Evolutionary conservation across 2,797 vertebrate genomes (phyloP).

Genomic region (Champsocephalus gunnari): DNA sequence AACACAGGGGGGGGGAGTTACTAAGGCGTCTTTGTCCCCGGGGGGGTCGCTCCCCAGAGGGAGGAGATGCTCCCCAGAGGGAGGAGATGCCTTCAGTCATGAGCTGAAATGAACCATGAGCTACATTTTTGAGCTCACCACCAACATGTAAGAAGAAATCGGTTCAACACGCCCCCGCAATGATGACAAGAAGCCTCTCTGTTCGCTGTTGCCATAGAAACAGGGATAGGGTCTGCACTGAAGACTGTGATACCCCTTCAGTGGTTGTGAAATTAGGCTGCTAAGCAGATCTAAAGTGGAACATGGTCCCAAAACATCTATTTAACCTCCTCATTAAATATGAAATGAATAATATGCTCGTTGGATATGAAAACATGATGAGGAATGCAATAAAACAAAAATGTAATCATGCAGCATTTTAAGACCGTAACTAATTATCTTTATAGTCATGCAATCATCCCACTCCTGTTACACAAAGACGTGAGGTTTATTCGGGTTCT

Average conservation of each 20-base stretch:
- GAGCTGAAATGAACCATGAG: slow-evolving; percentile 51
- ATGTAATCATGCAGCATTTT: slow-evolving; percentile 16
- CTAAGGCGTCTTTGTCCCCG: slow-evolving; percentile 55
- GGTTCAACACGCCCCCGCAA: slow-evolving; percentile 53
- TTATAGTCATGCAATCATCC: slow-evolving; percentile 21
- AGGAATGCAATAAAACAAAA: too few relatives aligned
- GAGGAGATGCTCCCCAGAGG: slow-evolving; percentile 30
- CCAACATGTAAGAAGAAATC: slow-evolving; percentile 48
- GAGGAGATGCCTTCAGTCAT: slow-evolving; percentile 55
- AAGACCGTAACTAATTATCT: slow-evolving; percentile 11
- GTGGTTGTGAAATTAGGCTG: slow-evolving; percentile 51
- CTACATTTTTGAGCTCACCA: slow-evolving; percentile 50
- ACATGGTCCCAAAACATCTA: slow-evolving; percentile 44
- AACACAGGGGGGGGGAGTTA: slow-evolving; percentile 38
- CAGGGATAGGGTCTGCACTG: slow-evolving; percentile 53
- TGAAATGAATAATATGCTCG: slow-evolving; percentile 3
- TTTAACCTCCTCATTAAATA: slow-evolving; percentile 38
- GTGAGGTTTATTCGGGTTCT: slow-evolving; percentile 17
- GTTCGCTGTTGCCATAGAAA: slow-evolving; percentile 80
- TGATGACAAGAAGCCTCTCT: slow-evolving; percentile 65
- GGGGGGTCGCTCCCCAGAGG: slow-evolving; percentile 31
- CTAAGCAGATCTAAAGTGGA: slow-evolving; percentile 48
- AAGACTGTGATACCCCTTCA: slow-evolving; percentile 54
- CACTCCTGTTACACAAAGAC: slow-evolving; percentile 12
- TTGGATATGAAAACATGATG: slow-evolving; percentile 12